Evolutionary conservation across 1,140 invertebrate species (phyloP), one percentile per base, ranked within the genome.

Genomic region (Drosophila tristis): DNA sequence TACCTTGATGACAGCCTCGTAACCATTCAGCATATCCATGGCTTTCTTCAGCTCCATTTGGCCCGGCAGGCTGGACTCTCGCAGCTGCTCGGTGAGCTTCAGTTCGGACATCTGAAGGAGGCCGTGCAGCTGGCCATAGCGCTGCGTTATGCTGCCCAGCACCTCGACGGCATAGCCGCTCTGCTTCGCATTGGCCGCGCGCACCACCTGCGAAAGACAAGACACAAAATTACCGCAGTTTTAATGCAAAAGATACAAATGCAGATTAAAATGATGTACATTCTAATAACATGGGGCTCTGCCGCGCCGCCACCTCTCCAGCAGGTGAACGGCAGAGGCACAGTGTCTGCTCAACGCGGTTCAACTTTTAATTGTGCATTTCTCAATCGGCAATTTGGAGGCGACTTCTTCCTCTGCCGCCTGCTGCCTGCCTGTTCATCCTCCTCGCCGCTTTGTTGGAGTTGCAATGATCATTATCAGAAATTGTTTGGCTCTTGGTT

Each of bases 401-500:
- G 63, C 63, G n/a, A 67, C 71, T 60, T 66, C 63, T 25, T 8
- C 29, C 11, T 11, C 25, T 35, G 35, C 44, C 29, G 62, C 20
- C 31, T 75, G 56, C 42, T 64, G 39, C 63, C 59, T 61, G 51
- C 60, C 45, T n/a, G 31, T 48, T 54, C 64, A 31, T 43, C 50
- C 55, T 51, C 53, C 43, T 47, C 58, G 26, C 43, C 50, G 63
- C 42, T 70, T 16, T 13, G 49, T 54, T 49, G 26, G 29, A 60
- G 49, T 60, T 49, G 54, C 54, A 62, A 87, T 82, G 84, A 89
- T 87, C 84, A 89, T 79, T 89, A 82, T 87, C 78, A 82, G 58
- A 60, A 29, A 65, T 66, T 84, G 13, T 56, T 66, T 43, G 44
- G 35, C 66, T 49, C 51, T 70, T 70, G 68, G 54, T 56, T 59